Percentiles rank a stretch among this genome's conserved stretches.
Conservation (phyloP, 2,888 invertebrate genomes). For the Deilephila porcellus region DNA sequence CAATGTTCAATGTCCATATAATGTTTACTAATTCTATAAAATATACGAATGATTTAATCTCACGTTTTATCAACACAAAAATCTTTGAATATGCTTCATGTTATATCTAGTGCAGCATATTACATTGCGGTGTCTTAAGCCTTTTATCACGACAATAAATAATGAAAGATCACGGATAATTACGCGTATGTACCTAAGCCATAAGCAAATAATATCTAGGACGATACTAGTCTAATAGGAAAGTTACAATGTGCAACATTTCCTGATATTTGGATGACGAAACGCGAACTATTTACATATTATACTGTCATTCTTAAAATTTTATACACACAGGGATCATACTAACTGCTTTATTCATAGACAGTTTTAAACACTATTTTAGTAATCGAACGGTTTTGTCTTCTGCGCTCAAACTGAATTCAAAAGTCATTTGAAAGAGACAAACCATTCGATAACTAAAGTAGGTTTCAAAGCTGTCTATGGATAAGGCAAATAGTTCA, state of each 20-base stretch:
- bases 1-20: too few species aligned
- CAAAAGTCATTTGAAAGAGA: too few species aligned
- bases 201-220: not conserved
- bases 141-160: slow-evolving; percentile 12
- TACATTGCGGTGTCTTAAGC: not conserved
- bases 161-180: slow-evolving; percentile 3
- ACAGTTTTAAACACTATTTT: too few species aligned
- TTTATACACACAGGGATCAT: too few species aligned
- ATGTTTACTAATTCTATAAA: too few species aligned
- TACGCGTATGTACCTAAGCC: not conserved
- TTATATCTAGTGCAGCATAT: not conserved
- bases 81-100: not conserved
- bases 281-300: not conserved
- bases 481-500: too few species aligned
- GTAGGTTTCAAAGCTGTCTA: too few species aligned
- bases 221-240: not conserved
- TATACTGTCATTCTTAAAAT: too few species aligned
- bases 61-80: not conserved
- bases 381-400: too few species aligned
- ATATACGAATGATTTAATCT: not conserved
- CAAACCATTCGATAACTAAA: too few species aligned
- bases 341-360: too few species aligned
- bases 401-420: too few species aligned
- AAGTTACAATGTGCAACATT: slow-evolving; percentile 1
- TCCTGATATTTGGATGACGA: not conserved